Evolutionary conservation across 2,888 invertebrate genomes (phyloP).

Genomic region (Ceraclea dissimilis): DNA sequence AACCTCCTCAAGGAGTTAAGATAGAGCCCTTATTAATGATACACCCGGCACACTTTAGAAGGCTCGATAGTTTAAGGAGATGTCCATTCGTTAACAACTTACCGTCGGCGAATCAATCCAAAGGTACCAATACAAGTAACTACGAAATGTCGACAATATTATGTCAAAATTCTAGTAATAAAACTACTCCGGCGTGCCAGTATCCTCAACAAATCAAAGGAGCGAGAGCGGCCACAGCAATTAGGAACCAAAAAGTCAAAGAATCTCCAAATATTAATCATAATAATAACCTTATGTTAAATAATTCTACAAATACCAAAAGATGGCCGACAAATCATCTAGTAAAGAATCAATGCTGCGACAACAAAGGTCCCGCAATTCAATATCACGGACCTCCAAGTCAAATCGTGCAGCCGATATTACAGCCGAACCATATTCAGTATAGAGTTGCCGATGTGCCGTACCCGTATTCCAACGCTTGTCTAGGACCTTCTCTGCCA

Average conservation of each 20-base stretch:
- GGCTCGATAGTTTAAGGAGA: conserved; percentile 75
- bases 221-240: neutral
- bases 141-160: neutral
- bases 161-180: neutral
- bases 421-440: no score
- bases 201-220: neutral
- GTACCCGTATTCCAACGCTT: conserved; percentile 11
- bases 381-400: neutral
- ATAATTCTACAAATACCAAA: neutral
- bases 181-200: neutral
- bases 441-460: conserved; percentile 7
- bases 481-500: conserved; percentile 2
- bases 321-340: neutral
- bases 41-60: conserved; percentile 82
- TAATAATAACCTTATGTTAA: neutral
- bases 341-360: conserved; percentile 11
- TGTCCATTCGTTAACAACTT: conserved; percentile 80
- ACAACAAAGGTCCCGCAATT: conserved; percentile 4
- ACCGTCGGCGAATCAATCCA: conserved; percentile 47
- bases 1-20: conserved; percentile 75
- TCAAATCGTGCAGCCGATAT: no score
- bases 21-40: conserved; percentile 83
- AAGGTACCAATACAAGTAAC: neutral
- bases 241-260: neutral
- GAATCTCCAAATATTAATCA: neutral